Base-by-base conservation (phyloP, 1,140 invertebrate genomes). In the Aphelenchoides fujianensis region DNA sequence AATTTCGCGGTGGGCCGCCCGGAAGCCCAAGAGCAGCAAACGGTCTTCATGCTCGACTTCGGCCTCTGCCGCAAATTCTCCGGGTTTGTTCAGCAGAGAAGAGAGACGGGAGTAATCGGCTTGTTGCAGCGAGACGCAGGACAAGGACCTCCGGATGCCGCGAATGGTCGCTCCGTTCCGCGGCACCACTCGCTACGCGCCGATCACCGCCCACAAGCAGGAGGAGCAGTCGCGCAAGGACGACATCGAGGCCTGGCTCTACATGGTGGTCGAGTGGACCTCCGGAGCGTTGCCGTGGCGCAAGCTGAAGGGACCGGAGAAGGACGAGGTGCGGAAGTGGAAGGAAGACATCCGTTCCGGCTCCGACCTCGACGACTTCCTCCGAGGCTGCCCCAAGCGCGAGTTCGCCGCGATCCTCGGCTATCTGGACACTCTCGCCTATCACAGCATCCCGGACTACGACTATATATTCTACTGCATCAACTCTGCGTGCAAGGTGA, bases 31-130 rank as follows among this genome's bases (percentile, higher is more conserved):
- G 37, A 72, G 31, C 55, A 72, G 16, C 70, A 72, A 23, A 69
- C 31, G n/a, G 35, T 72, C n/a, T 74, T 12, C 37, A 72, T 72
- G 70, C 71, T 72, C n/a, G 70, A 72, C 34, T 72, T 72, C 34
- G 70, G 70, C 19, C 23, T 72, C 9, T 74, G 72, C 30, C 37
- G 70, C 30, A 72, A 72, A 31, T 72, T 59, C 9, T 32, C 73
- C 16, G 68, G 63, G 68, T 69, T 23, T 1, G 54, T 48, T 2
- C 27, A 27, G 1, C 27, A 27, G 2, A 53, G 27, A 53, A 27
- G 69, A 36, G 59, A 19, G 70, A 74, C 57, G 41, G 7, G 9
- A 59, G 19, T 61, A 19, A 1, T 61, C 32, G 35, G n/a, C 19
- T 1, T 59, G 31, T 48, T 48, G 28, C 1, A 59, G 68, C 2